A percentile compares a stretch with the other conserved stretches of the same genome.
These are phyloP conservation scores for Phodopus roborovskii DNA, from an alignment of 2,113 vertebrate genomes.

Conservation along the genomic window DNA sequence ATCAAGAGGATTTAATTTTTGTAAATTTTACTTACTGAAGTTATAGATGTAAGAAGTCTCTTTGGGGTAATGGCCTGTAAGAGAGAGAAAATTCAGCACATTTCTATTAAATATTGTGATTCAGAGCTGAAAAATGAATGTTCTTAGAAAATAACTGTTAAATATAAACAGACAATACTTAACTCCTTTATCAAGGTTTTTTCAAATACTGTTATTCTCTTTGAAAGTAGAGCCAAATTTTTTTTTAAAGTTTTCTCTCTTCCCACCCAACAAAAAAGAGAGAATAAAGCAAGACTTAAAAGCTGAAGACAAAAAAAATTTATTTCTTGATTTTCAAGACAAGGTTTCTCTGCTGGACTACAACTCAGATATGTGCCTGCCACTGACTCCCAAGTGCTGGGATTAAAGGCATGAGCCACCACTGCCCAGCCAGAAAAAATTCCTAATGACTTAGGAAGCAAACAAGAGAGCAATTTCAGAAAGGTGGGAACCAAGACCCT, in stretches of 20 bases:
- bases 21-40: conserved; percentile 89
- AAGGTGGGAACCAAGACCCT: background rate
- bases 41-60: conserved; percentile 94
- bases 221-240: background rate
- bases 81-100: conserved; percentile 41
- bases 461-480: background rate
- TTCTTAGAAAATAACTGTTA: conserved; percentile 7
- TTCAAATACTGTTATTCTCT: background rate
- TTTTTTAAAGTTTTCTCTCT: background rate
- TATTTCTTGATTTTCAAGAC: background rate
- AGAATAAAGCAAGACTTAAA: background rate
- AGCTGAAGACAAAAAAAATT: background rate
- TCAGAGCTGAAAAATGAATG: conserved; percentile 44
- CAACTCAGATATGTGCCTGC: background rate
- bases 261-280: background rate
- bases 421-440: background rate
- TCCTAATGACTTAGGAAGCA: conserved; percentile 7
- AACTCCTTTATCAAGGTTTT: conserved; percentile 30
- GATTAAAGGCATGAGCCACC: background rate
- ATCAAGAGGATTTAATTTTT: conserved; percentile 20
- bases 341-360: background rate
- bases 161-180: conserved; percentile 25
- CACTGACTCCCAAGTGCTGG: background rate
- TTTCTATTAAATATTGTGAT: conserved; percentile 3
- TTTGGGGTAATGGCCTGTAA: conserved; percentile 96